Base-by-base conservation (phyloP, 1,140 invertebrate species). In the Drosophila bipectinata region DNA sequence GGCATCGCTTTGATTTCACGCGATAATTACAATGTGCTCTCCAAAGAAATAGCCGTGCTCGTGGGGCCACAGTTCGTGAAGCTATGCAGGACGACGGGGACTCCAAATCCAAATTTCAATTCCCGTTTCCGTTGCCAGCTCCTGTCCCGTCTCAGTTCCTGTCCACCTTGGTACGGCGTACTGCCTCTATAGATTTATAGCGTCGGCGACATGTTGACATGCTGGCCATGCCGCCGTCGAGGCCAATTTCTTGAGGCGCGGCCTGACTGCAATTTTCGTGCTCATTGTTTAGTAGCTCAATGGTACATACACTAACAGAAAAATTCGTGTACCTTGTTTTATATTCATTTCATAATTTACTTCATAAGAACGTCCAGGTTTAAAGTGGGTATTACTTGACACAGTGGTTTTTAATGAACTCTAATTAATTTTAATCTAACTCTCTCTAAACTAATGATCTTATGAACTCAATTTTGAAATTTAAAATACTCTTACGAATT, bases 201-300 rank as follows among this genome's bases (percentile, higher is more conserved):
- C 79, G 60, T 49, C 60, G 66, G 82, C 82, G 82, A 85, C 82
- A 78, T 77, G 82, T 82, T 87, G 82, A 87, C 71, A 87, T 82
- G 74, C 82, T 71, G 75, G 66, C 60, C 41, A 30, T 34, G 52
- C 52, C 76, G 60, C 34, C 14, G 61, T 58, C 34, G 41, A 21
- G 52, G 44, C 59, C 69, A 62, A 67, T 69, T 84, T 66, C 55
- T 58, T 53, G 18, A 73, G 62, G 34, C 21, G 34, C 18, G 18
- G 34, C 48, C 32, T 30, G 18, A 34, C 41, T 45, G 47, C 48
- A 55, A 58, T 60, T 80, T 44, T 72, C 30, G 58, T 66, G 56
- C n/a, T 54, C 64, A 81, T 85, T 85, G 66, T 78, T 87, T 81
- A 54, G 60, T 75, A 59, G 74, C 69, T 87, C 41, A 61, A 34